Percentiles rank a stretch among this genome's conserved stretches.
These are phyloP conservation scores for Drosophila aldrichi DNA, from an alignment of 2,888 invertebrate genomes.

Conservation along the genomic window DNA sequence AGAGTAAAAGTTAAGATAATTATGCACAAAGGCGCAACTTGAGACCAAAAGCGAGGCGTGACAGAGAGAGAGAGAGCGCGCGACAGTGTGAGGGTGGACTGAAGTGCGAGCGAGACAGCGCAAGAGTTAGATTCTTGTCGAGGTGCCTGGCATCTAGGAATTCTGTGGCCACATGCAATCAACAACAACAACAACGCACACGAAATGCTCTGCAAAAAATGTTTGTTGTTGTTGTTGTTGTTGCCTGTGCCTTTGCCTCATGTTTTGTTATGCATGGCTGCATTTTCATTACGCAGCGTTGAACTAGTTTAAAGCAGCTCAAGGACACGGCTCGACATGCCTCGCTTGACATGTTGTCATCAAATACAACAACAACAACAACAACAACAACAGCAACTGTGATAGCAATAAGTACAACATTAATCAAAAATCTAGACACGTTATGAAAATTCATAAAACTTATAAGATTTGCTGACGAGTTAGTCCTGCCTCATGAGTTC, in stretches of 20 bases:
- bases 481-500: not conserved
- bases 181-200: conserved; percentile 23
- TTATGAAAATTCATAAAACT: conserved; percentile 41
- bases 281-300: conserved; percentile 73
- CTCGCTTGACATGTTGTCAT: conserved; percentile 58
- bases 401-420: conserved; percentile 3
- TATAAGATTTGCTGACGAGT: conserved; percentile 2
- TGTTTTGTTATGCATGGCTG: conserved; percentile 71
- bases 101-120: conserved; percentile 1
- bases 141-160: conserved; percentile 44
- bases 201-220: conserved; percentile 36
- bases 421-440: conserved; percentile 41
- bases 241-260: conserved; percentile 26
- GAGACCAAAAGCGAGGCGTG: conserved; percentile 7
- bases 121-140: conserved; percentile 38
- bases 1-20: conserved; percentile 56
- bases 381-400: not conserved
- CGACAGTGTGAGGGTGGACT: not conserved
- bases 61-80: not conserved
- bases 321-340: conserved; percentile 64
- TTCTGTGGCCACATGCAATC: conserved; percentile 48
- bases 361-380: conserved; percentile 21
- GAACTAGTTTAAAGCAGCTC: conserved; percentile 71
- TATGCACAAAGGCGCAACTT: conserved; percentile 51
- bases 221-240: conserved; percentile 16